Percentiles rank a stretch among this genome's conserved stretches.
Evolutionary conservation across 2,797 vertebrate species (phyloP).

Genomic region (Odontamblyopus lacepedii): DNA sequence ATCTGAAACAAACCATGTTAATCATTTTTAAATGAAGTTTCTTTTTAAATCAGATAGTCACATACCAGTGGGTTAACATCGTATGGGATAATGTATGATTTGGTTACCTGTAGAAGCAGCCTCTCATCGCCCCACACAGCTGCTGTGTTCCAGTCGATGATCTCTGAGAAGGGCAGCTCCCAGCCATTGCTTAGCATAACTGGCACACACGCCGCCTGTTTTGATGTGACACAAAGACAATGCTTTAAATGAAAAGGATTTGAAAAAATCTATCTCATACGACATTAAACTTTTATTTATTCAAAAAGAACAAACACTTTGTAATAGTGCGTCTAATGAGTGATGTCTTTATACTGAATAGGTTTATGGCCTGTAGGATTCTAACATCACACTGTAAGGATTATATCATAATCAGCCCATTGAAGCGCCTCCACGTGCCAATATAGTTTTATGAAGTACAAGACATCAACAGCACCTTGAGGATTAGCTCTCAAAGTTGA

Average conservation of each 20-base stretch:
- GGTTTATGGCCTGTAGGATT: slow-evolving; percentile 9
- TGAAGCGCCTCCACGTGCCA: slow-evolving; percentile 18
- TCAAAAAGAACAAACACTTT: slow-evolving; percentile 3
- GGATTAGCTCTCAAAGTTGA: slow-evolving; percentile 23
- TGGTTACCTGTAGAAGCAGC: slow-evolving; percentile 93
- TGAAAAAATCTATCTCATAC: neutral
- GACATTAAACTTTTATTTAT: slow-evolving; percentile 5
- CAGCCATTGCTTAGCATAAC: slow-evolving; percentile 99
- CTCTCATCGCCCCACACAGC: slow-evolving; percentile 96
- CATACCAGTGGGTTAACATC: neutral
- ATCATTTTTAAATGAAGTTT: neutral
- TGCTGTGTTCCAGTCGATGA: slow-evolving; percentile 97
- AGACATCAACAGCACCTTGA: slow-evolving; percentile 21
- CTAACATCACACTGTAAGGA: slow-evolving; percentile 14
- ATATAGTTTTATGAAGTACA: slow-evolving; percentile 27
- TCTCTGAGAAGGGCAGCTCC: slow-evolving; percentile 98
- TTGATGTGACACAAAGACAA: slow-evolving; percentile 19
- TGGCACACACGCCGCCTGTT: slow-evolving; percentile 94
- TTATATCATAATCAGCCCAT: slow-evolving; percentile 36
- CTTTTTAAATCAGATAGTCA: neutral
- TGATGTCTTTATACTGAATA: neutral
- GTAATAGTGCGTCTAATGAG: neutral
- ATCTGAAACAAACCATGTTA: slow-evolving; percentile 77
- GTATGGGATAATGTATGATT: neutral
- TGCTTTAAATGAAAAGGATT: slow-evolving; percentile 17